Evolutionary conservation across 1,140 invertebrate species (phyloP), one percentile per base, ranked within the genome.

Genomic region (Tetramorium alpestre): DNA sequence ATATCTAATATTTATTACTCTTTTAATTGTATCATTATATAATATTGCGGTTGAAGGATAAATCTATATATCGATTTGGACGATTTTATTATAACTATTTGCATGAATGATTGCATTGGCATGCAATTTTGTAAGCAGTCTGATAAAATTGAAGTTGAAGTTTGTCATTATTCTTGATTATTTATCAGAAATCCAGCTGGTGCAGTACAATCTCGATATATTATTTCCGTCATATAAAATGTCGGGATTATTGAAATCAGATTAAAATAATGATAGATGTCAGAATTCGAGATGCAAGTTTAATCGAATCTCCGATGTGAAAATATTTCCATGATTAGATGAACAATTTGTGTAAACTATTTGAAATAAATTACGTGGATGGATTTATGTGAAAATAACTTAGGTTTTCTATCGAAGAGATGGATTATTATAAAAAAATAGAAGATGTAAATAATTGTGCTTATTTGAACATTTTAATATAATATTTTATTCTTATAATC

Each of bases 191-290:
- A 58, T 58, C 4, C 41, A 72, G 11, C 16, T 44, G 38, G 3
- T n/a, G 16, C 18, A 72, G 10, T 16, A 54, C n/a, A 70, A 69
- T 58, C 8, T 44, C 25, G 18, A 47, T 82, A 73, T 72, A 60
- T 82, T 82, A 82, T 73, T 73, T 82, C 51, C 25, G 51, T 82
- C 25, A 82, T 47, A 69, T 58, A 58, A 82, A 82, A 73, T 44
- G 18, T 11, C 25, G 7, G 49, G n/a, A 82, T 82, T 82, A 82
- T 82, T 82, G 51, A 58, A 82, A 82, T 82, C 18, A 25, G 67
- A 82, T 82, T 82, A 82, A 82, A 82, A 58, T 82, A 82, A 82
- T 82, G 67, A 82, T 82, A 72, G 67, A 82, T 3, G 41, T 73
- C 51, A 70, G 38, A 47, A 58, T 72, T 72, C 67, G 51, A 82